Conservation (phyloP, 1,140 invertebrate genomes). For the Capitella teleta region DNA sequence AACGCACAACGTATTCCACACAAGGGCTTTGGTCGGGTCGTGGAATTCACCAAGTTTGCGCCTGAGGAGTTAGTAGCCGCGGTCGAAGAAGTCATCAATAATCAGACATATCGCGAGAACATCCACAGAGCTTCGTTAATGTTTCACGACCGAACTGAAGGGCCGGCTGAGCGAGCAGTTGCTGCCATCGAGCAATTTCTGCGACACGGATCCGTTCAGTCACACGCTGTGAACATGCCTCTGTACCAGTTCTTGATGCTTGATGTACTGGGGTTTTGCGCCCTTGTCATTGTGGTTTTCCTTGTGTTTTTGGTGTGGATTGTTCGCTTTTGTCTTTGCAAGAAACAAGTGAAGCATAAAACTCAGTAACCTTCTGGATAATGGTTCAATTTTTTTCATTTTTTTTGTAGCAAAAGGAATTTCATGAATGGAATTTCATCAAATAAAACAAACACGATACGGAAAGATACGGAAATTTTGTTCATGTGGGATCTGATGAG, state of each 20-base stretch:
- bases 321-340: neutral
- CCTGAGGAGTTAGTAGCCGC: slow-evolving; percentile 2
- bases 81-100: slow-evolving; percentile 3
- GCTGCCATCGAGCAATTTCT: slow-evolving; percentile 8
- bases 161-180: neutral
- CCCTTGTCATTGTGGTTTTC: too few relatives aligned
- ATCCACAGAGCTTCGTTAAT: slow-evolving; percentile 1
- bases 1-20: slow-evolving; percentile 7
- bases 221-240: slow-evolving; percentile 16
- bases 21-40: neutral
- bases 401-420: neutral
- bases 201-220: slow-evolving; percentile 13
- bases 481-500: too few relatives aligned
- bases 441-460: too few relatives aligned
- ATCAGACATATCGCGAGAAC: neutral
- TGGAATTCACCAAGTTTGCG: slow-evolving; percentile 1
- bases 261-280: too few relatives aligned
- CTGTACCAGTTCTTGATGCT: slow-evolving; percentile 22
- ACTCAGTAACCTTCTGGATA: neutral
- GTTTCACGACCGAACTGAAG: neutral
- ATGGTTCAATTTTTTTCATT: neutral
- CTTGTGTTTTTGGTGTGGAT: slow-evolving; percentile 2
- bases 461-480: too few relatives aligned
- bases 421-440: neutral
- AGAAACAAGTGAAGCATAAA: neutral